Evolutionary conservation across 2,888 invertebrate species (phyloP).

Genomic region (Antitype chi): DNA sequence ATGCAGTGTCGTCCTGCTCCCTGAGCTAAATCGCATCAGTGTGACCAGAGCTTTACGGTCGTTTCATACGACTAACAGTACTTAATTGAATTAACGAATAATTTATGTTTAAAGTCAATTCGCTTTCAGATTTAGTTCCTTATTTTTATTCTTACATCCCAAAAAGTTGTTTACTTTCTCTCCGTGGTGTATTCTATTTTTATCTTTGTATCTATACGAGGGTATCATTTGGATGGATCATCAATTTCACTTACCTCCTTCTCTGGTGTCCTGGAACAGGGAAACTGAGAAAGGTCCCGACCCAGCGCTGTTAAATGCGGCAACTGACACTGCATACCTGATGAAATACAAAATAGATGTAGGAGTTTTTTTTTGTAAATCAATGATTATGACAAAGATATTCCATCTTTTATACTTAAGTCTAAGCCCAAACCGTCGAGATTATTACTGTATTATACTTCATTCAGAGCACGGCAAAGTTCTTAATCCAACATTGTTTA

Average conservation of each 20-base stretch:
- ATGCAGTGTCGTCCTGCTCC: not conserved
- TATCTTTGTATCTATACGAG: not conserved
- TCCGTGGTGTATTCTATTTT: not conserved
- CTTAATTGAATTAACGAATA: not conserved
- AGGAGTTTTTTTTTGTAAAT: too few species aligned
- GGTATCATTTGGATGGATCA: slow-evolving; percentile 6
- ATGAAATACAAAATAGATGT: slow-evolving; percentile 64
- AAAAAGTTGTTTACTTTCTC: not conserved
- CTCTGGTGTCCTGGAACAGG: slow-evolving; percentile 95
- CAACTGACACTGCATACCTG: slow-evolving; percentile 95
- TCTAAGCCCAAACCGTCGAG: too few species aligned
- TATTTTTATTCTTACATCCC: not conserved
- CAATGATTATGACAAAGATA: too few species aligned
- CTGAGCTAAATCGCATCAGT: not conserved
- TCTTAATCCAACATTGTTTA: too few species aligned
- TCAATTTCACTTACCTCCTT: slow-evolving; percentile 92
- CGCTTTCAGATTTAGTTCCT: not conserved
- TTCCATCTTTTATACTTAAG: too few species aligned
- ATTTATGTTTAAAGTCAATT: not conserved
- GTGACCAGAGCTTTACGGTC: not conserved
- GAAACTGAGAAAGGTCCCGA: slow-evolving; percentile 95
- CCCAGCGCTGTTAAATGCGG: slow-evolving; percentile 96
- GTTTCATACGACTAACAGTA: not conserved
- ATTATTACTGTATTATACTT: too few species aligned
- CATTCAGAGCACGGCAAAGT: too few species aligned